phyloP scores from a whole-genome alignment of 2,888 invertebrate species.

The Opisthograptis luteolata region DNA sequence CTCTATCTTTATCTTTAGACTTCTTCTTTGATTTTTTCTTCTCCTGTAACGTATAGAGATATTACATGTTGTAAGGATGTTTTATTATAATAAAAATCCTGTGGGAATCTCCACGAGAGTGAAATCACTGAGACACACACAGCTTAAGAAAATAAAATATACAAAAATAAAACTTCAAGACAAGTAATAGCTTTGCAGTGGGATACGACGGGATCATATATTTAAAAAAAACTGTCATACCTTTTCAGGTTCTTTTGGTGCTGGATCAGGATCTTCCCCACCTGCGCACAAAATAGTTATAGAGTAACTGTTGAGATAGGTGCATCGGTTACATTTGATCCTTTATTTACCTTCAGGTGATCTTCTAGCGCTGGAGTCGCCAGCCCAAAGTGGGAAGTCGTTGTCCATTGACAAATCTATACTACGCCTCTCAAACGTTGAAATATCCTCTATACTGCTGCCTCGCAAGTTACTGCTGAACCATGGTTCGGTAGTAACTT shows the following conservation, averaged over 20 bases:
- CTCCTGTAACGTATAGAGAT: constrained; percentile 54
- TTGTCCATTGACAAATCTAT: constrained; percentile 53
- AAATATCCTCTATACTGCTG: constrained; percentile 38
- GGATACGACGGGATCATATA: too few species aligned
- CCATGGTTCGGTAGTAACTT: too few species aligned
- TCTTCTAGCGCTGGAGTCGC: constrained; percentile 88
- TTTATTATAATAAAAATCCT: too few species aligned
- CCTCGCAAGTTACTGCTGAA: constrained; percentile 48
- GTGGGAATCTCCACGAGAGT: too few species aligned
- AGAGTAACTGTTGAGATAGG: not conserved
- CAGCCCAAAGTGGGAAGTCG: constrained; percentile 83
- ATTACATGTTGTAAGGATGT: not conserved
- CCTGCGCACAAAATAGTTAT: constrained; percentile 46
- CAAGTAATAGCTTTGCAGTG: too few species aligned
- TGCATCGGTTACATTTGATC: not conserved
- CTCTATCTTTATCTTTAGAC: constrained; percentile 80
- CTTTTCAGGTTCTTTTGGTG: constrained; percentile 64
- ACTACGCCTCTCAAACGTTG: constrained; percentile 68
- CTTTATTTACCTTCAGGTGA: constrained; percentile 88
- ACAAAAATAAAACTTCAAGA: not conserved
- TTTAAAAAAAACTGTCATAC: constrained; percentile 42
- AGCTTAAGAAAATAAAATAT: too few species aligned
- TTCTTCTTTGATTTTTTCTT: constrained; percentile 84
- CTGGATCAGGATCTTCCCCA: constrained; percentile 72
- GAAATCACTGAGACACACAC: too few species aligned